Percentiles rank a stretch among this genome's conserved stretches.
Conservation (phyloP, 2,888 invertebrate genomes). For the Alloplasta piceator region DNA sequence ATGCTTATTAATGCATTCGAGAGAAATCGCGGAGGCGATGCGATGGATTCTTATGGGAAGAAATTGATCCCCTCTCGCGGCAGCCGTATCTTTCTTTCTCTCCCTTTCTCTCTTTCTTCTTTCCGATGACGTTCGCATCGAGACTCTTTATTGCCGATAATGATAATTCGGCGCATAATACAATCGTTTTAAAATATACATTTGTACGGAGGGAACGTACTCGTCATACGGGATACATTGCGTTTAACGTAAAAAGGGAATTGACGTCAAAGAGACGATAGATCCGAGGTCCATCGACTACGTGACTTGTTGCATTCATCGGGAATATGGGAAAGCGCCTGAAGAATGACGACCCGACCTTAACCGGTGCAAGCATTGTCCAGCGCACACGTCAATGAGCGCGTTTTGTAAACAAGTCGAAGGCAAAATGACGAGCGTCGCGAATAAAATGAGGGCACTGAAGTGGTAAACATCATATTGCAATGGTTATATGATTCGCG, state of each 20-base stretch:
- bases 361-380: conserved; percentile 13
- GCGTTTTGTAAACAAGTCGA: conserved; percentile 44
- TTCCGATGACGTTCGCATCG: conserved; percentile 32
- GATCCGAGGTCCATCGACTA: conserved; percentile 34
- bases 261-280: conserved; percentile 56
- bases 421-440: conserved; percentile 2
- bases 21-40: too few species aligned
- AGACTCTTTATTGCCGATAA: conserved; percentile 29
- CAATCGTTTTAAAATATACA: conserved; percentile 41
- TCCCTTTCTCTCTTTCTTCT: background rate
- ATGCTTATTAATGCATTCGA: too few species aligned
- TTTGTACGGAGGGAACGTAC: background rate
- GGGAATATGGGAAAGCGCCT: conserved; percentile 31
- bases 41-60: too few species aligned
- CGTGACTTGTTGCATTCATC: conserved; percentile 66
- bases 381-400: conserved; percentile 13
- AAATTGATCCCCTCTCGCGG: conserved; percentile 41
- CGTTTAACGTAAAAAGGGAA: conserved; percentile 40
- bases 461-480: background rate
- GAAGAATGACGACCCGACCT: conserved; percentile 19
- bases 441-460: background rate
- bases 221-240: conserved; percentile 3
- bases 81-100: conserved; percentile 12
- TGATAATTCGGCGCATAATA: conserved; percentile 35
- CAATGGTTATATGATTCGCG: background rate